These are phyloP conservation scores for Oxytorus armatus DNA, from an alignment of 2,888 invertebrate genomes.

Conservation along the genomic window DNA sequence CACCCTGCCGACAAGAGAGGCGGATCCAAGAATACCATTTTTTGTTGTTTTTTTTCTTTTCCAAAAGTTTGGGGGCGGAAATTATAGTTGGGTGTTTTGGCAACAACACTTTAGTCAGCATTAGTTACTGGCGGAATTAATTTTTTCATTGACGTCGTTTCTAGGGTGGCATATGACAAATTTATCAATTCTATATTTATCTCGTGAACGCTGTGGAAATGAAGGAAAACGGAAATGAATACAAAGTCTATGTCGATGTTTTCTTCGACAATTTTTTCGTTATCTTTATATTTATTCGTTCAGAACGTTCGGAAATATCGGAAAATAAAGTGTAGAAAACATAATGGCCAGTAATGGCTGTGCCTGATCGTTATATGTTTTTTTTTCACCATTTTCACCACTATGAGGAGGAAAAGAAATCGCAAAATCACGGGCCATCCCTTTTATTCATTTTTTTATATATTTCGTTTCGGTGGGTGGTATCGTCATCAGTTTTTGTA, in stretches of 20 bases:
- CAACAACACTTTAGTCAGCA: conserved; percentile 32
- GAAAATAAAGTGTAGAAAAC: no score
- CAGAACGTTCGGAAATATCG: no score
- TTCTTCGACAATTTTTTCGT: no score
- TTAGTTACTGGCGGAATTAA: neutral
- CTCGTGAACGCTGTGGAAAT: no score
- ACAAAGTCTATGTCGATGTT: neutral
- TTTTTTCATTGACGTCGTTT: neutral
- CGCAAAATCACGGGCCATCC: conserved; percentile 3
- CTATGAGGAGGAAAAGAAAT: no score
- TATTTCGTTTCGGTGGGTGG: neutral
- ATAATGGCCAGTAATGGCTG: no score
- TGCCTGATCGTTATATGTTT: no score
- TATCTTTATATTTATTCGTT: no score
- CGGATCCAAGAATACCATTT: conserved; percentile 66
- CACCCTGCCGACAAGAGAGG: conserved; percentile 73
- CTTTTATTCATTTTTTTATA: conserved; percentile 22
- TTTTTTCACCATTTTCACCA: no score
- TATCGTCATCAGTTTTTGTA: neutral
- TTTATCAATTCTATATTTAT: no score
- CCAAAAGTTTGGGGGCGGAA: conserved; percentile 21
- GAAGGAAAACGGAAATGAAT: no score
- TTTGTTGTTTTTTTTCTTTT: conserved; percentile 49
- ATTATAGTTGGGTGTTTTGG: conserved; percentile 36
- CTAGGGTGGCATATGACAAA: neutral